These are phyloP conservation scores for Planococcus citri DNA, from an alignment of 1,140 invertebrate species.

Conservation along the genomic window DNA sequence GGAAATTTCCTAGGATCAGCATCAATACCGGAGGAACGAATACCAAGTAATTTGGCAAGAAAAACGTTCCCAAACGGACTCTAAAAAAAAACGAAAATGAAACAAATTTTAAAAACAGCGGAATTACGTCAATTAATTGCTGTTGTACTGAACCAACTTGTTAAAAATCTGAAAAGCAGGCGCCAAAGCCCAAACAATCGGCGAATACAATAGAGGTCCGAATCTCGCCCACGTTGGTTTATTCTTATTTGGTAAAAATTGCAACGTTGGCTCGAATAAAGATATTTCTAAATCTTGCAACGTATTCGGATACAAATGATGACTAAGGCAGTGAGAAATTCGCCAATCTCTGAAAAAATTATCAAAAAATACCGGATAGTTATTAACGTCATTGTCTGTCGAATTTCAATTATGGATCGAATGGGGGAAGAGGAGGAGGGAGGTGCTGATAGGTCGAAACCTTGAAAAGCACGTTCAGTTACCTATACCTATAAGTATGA, in stretches of 20 bases:
- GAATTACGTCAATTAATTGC: too few species aligned
- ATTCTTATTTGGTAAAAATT: conserved; percentile 45
- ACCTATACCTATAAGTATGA: too few species aligned
- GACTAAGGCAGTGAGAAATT: conserved; percentile 61
- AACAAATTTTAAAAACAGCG: too few species aligned
- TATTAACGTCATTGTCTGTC: too few species aligned
- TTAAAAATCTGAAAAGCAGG: conserved; percentile 35
- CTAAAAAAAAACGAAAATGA: neutral
- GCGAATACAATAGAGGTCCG: conserved; percentile 37
- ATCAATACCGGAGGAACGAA: neutral
- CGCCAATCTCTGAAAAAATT: conserved; percentile 51
- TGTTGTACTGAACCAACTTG: too few species aligned
- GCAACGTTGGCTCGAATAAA: conserved; percentile 50
- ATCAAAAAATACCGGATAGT: too few species aligned
- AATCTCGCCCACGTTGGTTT: conserved; percentile 38
- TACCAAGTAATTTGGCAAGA: neutral
- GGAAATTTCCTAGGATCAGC: neutral
- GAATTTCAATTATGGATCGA: too few species aligned
- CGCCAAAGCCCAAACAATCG: conserved; percentile 37
- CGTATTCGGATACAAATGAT: conserved; percentile 70
- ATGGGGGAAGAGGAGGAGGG: too few species aligned
- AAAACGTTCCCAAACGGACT: neutral
- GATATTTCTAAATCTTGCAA: conserved; percentile 61
- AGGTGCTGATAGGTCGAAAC: too few species aligned
- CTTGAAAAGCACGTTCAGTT: too few species aligned